phyloP scores from a whole-genome alignment of 2,113 vertebrate species.

The Syngnathus floridae region DNA sequence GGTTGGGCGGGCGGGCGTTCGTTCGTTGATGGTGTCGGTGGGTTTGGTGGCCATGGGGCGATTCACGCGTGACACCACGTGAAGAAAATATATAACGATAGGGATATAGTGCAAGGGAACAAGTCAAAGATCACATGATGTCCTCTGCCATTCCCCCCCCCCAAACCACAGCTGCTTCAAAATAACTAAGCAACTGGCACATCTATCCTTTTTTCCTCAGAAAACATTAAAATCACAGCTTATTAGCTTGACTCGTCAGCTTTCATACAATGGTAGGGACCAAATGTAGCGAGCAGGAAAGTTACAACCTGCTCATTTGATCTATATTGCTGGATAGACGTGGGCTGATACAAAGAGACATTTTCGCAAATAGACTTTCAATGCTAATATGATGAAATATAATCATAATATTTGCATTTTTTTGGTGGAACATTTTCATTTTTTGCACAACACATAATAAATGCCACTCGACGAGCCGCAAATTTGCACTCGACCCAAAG shows the following conservation, averaged over 20 bases:
- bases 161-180: constrained; percentile 68
- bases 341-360: constrained; percentile 14
- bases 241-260: constrained; percentile 30
- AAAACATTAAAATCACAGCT: constrained; percentile 37
- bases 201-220: constrained; percentile 70
- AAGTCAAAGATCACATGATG: constrained; percentile 80
- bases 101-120: constrained; percentile 83
- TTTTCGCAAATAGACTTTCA: constrained; percentile 17
- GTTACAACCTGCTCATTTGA: constrained; percentile 16
- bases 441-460: constrained; percentile 14
- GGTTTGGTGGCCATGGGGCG: constrained; percentile 87
- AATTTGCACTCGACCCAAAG: constrained; percentile 1
- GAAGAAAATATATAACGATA: constrained; percentile 89
- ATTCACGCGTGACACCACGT: constrained; percentile 85
- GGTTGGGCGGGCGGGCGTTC: constrained; percentile 37
- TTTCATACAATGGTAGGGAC: constrained; percentile 37
- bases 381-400: constrained; percentile 3
- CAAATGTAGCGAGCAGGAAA: constrained; percentile 30
- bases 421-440: constrained; percentile 64
- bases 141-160: constrained; percentile 66
- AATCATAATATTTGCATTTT: constrained; percentile 27
- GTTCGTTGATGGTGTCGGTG: constrained; percentile 65
- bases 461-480: neutral
- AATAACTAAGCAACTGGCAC: constrained; percentile 72
- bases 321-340: constrained; percentile 6